Evolutionary conservation across 2,888 invertebrate genomes (phyloP), one percentile per base, ranked within the genome.

Genomic region (Mimachlamys varia): DNA sequence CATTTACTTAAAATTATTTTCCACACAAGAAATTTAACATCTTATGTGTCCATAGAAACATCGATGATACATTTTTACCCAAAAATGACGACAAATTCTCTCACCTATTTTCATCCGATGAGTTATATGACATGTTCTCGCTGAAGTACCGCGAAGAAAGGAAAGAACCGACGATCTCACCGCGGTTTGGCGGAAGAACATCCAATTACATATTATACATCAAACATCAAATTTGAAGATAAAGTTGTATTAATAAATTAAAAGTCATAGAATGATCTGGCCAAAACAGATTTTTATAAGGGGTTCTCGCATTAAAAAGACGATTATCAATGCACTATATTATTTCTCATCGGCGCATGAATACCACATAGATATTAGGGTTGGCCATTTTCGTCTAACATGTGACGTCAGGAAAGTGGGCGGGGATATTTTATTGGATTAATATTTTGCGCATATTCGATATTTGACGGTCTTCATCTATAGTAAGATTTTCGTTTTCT

Each of bases 101-200:
- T 94, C 92, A 94, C 94, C 94, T 92, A 92, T 92, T 90, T 91
- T 93, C 92, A 92, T 95, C 95, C 91, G 94, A 93, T 89, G 93
- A 94, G 92, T 94, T 94, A 93, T 94, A 94, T 94, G 95, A 96
- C 95, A 96, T 96, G 95, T 95, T 96, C 95, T 94, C 94, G 94
- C 93, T 93, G 93, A 91, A 92, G 93, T 94, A 94, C 94, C 93
- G 94, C 94, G 94, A 94, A 94, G 93, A 95, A 95, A 95, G 95
- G 95, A 94, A 93, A 93, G 95, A 92, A 89, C 91, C 38, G 91
- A 76, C 91, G 91, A 91, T 89, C 92, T 92, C 91, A 93, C 93
- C 76, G 76, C 13, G 27, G 76, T 27, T 38, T 27, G 89, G 90
- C 92, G 93, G 93, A 93, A 92, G 90, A 90, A 88, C 53, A 50